A percentile compares a stretch with the other conserved stretches of the same genome.
phyloP scores from a whole-genome alignment of 2,888 invertebrate genomes.

The Dromius quadrimaculatus region DNA sequence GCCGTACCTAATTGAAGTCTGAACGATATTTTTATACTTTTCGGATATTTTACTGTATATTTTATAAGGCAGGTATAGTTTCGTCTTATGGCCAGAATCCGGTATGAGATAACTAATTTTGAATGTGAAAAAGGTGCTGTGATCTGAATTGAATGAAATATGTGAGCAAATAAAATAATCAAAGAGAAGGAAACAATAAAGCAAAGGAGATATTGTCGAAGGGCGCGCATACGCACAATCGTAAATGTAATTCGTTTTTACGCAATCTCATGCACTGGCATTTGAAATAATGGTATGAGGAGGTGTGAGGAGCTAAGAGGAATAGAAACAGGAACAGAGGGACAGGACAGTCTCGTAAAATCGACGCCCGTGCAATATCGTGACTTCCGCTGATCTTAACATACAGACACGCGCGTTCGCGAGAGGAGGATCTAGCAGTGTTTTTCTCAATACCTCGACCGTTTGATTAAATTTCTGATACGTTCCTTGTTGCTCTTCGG shows the following conservation, averaged over 20 bases:
- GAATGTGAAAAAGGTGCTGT: not conserved
- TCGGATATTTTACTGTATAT: not conserved
- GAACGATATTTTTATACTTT: not conserved
- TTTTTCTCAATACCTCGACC: constrained; percentile 61
- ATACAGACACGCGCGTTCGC: constrained; percentile 35
- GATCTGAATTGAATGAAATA: not conserved
- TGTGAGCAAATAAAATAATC: constrained; percentile 1
- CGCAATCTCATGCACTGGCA: constrained; percentile 41
- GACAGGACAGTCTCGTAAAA: constrained; percentile 44
- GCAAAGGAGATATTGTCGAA: not conserved
- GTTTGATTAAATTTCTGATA: constrained; percentile 66
- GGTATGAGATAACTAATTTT: not conserved
- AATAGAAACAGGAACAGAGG: constrained; percentile 1
- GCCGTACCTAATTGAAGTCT: constrained; percentile 17
- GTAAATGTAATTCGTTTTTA: constrained; percentile 46
- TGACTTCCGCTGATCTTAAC: constrained; percentile 49
- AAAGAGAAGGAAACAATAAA: constrained; percentile 10
- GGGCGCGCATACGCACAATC: constrained; percentile 20
- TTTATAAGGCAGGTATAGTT: constrained; percentile 5
- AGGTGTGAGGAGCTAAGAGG: not conserved
- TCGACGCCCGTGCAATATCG: constrained; percentile 51
- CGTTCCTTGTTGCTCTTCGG: constrained; percentile 55
- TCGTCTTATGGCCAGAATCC: no score
- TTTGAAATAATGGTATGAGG: not conserved
- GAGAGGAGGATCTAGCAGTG: constrained; percentile 54